Evolutionary conservation across 2,113 vertebrate species (phyloP).

Genomic region (Genyomyrus donnyi): DNA sequence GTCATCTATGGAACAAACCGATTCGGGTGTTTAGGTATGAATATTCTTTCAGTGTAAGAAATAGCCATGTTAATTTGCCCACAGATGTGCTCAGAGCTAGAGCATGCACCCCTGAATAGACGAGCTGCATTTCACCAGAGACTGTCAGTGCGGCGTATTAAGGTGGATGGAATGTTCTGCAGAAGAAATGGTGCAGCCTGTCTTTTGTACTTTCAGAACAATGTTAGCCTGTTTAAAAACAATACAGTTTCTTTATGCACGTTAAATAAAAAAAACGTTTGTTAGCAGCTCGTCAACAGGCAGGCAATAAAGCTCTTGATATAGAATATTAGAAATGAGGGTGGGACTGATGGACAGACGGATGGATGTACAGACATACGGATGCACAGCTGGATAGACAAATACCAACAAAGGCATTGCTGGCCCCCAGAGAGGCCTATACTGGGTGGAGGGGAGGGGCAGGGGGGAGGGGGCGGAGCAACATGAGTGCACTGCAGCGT

Average conservation of each 20-base stretch:
- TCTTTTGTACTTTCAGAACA: background rate
- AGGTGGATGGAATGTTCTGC: background rate
- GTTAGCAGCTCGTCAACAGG: background rate
- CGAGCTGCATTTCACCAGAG: background rate
- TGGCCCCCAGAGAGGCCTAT: background rate
- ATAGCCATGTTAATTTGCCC: background rate
- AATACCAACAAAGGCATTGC: background rate
- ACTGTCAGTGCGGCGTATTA: background rate
- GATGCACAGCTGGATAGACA: background rate
- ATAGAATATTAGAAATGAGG: background rate
- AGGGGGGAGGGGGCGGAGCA: background rate
- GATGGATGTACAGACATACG: background rate
- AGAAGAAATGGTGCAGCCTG: background rate
- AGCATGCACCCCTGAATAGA: background rate
- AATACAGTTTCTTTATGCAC: background rate
- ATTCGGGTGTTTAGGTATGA: background rate
- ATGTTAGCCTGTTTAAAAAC: background rate
- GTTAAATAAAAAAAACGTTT: background rate
- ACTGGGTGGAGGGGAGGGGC: background rate
- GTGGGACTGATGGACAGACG: background rate
- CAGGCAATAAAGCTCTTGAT: background rate
- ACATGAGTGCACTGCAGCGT: constrained; percentile 59
- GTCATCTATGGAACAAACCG: background rate
- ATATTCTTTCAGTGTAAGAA: background rate
- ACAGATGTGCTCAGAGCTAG: background rate